These are phyloP conservation scores for Caenorhabditis panamensis DNA, from an alignment of 2,888 invertebrate genomes.

Conservation along the genomic window DNA sequence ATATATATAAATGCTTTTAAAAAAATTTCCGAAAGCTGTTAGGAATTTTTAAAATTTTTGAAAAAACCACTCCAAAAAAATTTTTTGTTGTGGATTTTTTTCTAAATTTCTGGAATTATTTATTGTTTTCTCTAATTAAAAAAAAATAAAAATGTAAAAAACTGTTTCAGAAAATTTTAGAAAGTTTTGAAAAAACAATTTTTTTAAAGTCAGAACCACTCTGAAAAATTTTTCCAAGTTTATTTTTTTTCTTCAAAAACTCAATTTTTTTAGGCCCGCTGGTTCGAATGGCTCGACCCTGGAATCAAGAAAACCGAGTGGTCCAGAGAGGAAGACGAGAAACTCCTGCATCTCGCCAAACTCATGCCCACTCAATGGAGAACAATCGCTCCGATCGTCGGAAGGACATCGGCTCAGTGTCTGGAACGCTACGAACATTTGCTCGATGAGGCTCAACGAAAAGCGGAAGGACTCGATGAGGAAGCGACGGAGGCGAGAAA, in stretches of 20 bases:
- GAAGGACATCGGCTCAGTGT: conserved; percentile 98
- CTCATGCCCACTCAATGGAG: conserved; percentile 99
- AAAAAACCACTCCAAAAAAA: too few species aligned
- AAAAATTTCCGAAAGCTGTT: too few species aligned
- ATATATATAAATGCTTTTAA: too few species aligned
- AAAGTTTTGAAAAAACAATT: too few species aligned
- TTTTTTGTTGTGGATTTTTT: too few species aligned
- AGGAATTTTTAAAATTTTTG: too few species aligned
- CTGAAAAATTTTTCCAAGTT: too few species aligned
- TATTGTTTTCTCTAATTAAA: too few species aligned
- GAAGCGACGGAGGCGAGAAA: conserved; percentile 92
- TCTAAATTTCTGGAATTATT: too few species aligned
- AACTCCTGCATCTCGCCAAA: conserved; percentile 94
- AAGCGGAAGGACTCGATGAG: conserved; percentile 92
- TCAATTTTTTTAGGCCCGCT: conserved; percentile 75
- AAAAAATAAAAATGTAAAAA: too few species aligned
- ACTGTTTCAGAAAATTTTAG: too few species aligned
- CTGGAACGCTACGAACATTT: conserved; percentile 87
- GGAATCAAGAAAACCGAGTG: conserved; percentile 99
- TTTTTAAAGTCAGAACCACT: too few species aligned
- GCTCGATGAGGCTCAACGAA: conserved; percentile 94
- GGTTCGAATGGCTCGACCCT: conserved; percentile 97
- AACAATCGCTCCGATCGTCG: conserved; percentile 98
- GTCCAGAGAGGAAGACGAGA: conserved; percentile 98
- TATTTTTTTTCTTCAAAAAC: background rate